These are phyloP conservation scores for Trachelus stipa DNA, from an alignment of 2,888 invertebrate species.

Conservation along the genomic window DNA sequence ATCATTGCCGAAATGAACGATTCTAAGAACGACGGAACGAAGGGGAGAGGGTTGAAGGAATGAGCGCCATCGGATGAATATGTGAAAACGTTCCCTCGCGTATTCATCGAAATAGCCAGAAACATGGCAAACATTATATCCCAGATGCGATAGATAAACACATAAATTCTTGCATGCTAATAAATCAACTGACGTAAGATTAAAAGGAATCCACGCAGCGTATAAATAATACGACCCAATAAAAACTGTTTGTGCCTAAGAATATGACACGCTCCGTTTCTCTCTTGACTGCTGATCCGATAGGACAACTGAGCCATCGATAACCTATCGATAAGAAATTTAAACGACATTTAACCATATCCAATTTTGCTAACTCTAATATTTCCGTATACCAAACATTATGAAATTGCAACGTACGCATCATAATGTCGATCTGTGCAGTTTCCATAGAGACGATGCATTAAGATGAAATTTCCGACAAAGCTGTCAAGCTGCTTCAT, in stretches of 20 bases:
- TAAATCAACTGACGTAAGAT: constrained; percentile 27
- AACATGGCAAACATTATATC: constrained; percentile 23
- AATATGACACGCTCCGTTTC: not conserved
- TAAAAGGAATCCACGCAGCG: constrained; percentile 22
- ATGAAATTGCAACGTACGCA: not conserved
- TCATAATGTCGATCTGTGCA: not conserved
- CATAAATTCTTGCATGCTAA: constrained; percentile 25
- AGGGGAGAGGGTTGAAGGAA: no score
- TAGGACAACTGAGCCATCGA: not conserved
- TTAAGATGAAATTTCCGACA: not conserved
- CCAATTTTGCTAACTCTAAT: no score
- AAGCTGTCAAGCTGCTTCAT: not conserved
- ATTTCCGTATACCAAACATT: no score
- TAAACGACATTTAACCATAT: not conserved
- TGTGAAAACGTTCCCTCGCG: not conserved
- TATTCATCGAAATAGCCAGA: constrained; percentile 12
- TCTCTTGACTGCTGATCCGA: not conserved
- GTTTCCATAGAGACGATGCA: not conserved
- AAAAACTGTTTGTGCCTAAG: constrained; percentile 21
- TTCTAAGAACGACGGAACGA: no score
- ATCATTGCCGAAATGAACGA: not conserved
- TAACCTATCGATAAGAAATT: not conserved
- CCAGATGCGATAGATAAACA: constrained; percentile 27
- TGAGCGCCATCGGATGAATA: not conserved
- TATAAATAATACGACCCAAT: constrained; percentile 22